phyloP scores from a whole-genome alignment of 2,888 invertebrate species.

The Parapristionchus giblindavisi region DNA sequence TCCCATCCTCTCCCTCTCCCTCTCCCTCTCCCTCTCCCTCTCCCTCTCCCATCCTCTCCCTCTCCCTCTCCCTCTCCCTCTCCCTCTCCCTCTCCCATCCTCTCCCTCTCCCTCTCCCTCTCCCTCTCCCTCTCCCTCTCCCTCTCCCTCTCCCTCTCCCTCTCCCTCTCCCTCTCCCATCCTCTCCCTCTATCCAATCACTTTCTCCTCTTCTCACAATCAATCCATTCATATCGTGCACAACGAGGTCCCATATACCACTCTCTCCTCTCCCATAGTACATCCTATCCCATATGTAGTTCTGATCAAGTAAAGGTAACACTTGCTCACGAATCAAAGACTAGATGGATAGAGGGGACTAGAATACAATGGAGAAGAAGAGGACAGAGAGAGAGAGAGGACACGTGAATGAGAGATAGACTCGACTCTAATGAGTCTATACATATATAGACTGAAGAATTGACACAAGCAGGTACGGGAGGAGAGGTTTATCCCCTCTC shows the following conservation, averaged over 20 bases:
- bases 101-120: neutral
- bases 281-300: too few relatives aligned
- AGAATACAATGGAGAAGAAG: conserved; percentile 2
- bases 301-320: too few relatives aligned
- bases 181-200: neutral
- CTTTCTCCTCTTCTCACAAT: neutral
- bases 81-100: neutral
- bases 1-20: neutral
- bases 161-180: neutral
- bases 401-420: too few relatives aligned
- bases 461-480: too few relatives aligned
- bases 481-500: conserved; percentile 1
- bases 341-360: too few relatives aligned
- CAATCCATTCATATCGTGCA: neutral
- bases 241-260: too few relatives aligned
- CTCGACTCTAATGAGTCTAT: too few relatives aligned
- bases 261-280: too few relatives aligned
- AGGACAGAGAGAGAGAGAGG: neutral
- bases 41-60: neutral
- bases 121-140: neutral
- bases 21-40: neutral
- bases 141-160: neutral
- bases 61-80: neutral
- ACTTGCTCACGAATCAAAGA: too few relatives aligned
- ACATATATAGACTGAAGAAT: too few relatives aligned